These are phyloP conservation scores for Zonotrichia albicollis DNA, from an alignment of 2,797 vertebrate genomes.

Conservation along the genomic window DNA sequence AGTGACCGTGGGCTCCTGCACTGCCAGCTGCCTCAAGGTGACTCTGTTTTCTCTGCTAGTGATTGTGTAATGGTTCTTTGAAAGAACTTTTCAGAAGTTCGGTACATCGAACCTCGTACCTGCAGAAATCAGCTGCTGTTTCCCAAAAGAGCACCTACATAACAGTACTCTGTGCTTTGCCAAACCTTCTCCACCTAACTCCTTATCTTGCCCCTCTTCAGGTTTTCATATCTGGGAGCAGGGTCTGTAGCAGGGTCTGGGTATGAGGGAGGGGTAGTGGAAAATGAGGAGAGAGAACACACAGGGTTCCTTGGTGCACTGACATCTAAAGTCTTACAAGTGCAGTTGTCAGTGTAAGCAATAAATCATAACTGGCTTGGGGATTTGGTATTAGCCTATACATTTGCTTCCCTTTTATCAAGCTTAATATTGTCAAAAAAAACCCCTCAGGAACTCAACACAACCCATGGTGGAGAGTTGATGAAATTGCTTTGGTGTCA, in stretches of 20 bases:
- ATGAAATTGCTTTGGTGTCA: background rate
- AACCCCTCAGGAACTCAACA: rapidly evolving
- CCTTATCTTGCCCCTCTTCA: background rate
- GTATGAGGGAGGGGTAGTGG: background rate
- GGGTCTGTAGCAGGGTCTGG: background rate
- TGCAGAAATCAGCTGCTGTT: background rate
- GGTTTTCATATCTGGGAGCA: background rate
- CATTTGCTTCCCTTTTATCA: background rate
- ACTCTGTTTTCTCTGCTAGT: background rate
- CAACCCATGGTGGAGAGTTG: background rate
- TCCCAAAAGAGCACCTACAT: background rate
- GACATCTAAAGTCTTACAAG: background rate
- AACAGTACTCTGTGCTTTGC: background rate
- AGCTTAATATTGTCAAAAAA: background rate
- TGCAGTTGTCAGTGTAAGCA: background rate
- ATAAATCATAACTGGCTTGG: background rate
- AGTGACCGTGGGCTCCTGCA: conserved; percentile 76
- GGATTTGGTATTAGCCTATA: background rate
- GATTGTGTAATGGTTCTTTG: background rate
- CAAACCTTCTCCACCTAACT: background rate
- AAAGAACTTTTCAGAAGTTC: background rate
- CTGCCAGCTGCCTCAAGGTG: conserved; percentile 73
- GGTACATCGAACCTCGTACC: background rate
- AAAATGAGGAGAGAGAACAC: background rate
- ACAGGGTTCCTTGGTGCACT: background rate